Percentiles rank a stretch among this genome's conserved stretches.
Conservation (phyloP, 2,888 invertebrate genomes). For the Amorpha juglandis region DNA sequence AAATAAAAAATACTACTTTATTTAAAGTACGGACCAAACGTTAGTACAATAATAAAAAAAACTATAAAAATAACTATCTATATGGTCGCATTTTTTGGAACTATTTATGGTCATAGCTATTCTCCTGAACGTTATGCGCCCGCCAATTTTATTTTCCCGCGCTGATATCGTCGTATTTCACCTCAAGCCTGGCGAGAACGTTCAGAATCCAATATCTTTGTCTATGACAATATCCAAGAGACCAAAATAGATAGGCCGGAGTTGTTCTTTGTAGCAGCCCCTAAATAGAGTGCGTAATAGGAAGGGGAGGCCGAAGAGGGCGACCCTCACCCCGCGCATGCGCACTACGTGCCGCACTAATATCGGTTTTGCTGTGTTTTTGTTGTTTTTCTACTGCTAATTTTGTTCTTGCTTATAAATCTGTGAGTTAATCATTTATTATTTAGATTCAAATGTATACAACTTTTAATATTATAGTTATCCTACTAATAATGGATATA, state of each 20-base stretch:
- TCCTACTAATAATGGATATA: too few relatives aligned
- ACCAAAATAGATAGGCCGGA: conserved; percentile 80
- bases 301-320: conserved; percentile 73
- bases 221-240: conserved; percentile 76
- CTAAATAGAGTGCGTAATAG: conserved; percentile 83
- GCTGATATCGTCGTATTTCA: conserved; percentile 44
- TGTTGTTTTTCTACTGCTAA: conserved; percentile 65
- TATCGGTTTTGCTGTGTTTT: conserved; percentile 80
- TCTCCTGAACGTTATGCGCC: conserved; percentile 33
- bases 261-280: conserved; percentile 80
- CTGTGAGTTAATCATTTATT: not conserved
- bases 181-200: conserved; percentile 46
- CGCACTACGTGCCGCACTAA: conserved; percentile 60
- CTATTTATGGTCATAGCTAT: conserved; percentile 1
- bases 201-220: conserved; percentile 72
- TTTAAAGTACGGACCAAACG: too few relatives aligned
- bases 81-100: not conserved
- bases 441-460: not conserved
- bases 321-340: conserved; percentile 69
- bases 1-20: too few relatives aligned
- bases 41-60: too few relatives aligned
- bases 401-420: conserved; percentile 40
- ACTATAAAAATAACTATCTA: too few relatives aligned
- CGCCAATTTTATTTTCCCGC: conserved; percentile 47
- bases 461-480: not conserved